phyloP scores from a whole-genome alignment of 2,888 invertebrate species.

The Petrolisthes manimaculis region DNA sequence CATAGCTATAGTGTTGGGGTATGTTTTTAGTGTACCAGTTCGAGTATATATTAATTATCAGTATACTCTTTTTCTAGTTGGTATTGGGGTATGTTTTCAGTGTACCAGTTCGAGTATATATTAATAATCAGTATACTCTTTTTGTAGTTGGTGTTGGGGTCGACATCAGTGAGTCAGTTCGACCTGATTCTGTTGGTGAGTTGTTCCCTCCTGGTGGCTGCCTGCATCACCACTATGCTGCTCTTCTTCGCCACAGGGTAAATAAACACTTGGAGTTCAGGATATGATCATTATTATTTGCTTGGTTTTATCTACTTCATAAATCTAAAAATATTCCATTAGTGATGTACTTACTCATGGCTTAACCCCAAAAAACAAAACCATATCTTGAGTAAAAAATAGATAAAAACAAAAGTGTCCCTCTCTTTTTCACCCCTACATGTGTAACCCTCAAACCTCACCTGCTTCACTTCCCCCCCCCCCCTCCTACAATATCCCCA shows the following conservation, averaged over 20 bases:
- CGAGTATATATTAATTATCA: no score
- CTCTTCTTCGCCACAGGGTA: constrained; percentile 65
- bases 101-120: no score
- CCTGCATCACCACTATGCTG: constrained; percentile 63
- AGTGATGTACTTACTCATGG: no score
- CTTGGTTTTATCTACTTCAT: not conserved
- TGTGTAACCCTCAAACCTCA: not conserved
- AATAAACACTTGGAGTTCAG: not conserved
- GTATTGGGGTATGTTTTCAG: no score
- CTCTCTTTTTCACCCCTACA: not conserved
- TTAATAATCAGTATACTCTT: no score
- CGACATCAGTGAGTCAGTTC: constrained; percentile 29
- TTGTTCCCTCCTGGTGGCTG: constrained; percentile 49
- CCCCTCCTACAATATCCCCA: not conserved
- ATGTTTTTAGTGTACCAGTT: no score
- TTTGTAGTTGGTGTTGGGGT: constrained; percentile 27
- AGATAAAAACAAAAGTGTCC: no score
- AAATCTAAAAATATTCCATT: not conserved
- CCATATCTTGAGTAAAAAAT: no score
- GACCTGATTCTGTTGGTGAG: constrained; percentile 53
- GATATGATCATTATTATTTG: not conserved
- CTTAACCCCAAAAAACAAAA: no score
- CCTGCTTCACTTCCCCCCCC: not conserved
- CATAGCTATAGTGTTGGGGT: no score
- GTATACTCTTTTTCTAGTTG: no score